A percentile compares a stretch with the other conserved stretches of the same genome.
Evolutionary conservation across 2,888 invertebrate species (phyloP).

Genomic region (Lasioglossum morio): DNA sequence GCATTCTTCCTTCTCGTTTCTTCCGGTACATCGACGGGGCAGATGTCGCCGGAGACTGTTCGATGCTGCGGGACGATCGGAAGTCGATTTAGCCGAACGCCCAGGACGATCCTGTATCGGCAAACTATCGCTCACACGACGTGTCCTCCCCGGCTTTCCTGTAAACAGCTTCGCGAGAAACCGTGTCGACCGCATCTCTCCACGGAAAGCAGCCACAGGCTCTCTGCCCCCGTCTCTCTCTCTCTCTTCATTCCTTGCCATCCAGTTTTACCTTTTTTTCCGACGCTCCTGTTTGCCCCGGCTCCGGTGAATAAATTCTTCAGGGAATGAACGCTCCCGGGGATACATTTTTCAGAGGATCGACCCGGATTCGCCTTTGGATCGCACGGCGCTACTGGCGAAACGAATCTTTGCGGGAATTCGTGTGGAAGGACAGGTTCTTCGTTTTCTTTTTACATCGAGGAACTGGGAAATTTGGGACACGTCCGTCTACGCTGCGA

Average conservation of each 20-base stretch:
- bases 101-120: constrained; percentile 15
- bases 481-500: neutral
- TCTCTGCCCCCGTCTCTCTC: neutral
- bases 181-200: constrained; percentile 16
- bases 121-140: constrained; percentile 36
- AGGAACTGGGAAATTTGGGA: neutral
- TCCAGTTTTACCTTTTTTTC: neutral
- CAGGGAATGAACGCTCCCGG: neutral
- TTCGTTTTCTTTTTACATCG: neutral
- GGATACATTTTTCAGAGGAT: neutral
- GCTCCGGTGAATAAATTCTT: neutral
- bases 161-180: constrained; percentile 40
- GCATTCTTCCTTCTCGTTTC: neutral
- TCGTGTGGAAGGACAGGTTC: neutral
- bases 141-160: neutral
- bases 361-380: constrained; percentile 4
- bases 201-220: neutral
- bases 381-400: neutral
- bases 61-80: constrained; percentile 36
- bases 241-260: neutral
- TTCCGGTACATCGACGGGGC: neutral
- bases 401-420: neutral
- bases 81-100: constrained; percentile 42
- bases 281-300: neutral
- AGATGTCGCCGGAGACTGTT: constrained; percentile 44